Conservation (phyloP, 2,888 invertebrate genomes). For the Hydriomena furcata region DNA sequence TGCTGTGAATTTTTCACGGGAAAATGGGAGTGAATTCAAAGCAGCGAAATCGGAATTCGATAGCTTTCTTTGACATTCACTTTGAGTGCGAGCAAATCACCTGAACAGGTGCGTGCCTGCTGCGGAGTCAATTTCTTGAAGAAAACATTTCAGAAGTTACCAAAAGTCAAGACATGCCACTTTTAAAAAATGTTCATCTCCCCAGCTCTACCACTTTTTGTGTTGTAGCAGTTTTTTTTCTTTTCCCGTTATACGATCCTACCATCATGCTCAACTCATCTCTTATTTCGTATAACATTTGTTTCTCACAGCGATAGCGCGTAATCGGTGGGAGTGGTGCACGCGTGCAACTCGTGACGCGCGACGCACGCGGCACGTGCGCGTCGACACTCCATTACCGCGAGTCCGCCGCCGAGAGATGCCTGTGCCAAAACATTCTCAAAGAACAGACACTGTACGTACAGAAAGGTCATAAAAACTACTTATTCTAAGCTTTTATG, state of each 20-base stretch:
- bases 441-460: slow-evolving; percentile 41
- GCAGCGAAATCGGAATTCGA: slow-evolving; percentile 37
- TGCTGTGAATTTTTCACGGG: slow-evolving; percentile 49
- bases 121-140: slow-evolving; percentile 11
- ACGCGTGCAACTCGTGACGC: slow-evolving; percentile 42
- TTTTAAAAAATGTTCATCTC: too few species aligned
- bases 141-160: not conserved
- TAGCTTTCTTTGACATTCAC: slow-evolving; percentile 33
- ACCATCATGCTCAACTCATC: not conserved
- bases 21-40: slow-evolving; percentile 48
- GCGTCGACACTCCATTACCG: slow-evolving; percentile 73
- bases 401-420: slow-evolving; percentile 55
- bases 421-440: slow-evolving; percentile 50
- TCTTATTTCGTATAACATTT: slow-evolving; percentile 29
- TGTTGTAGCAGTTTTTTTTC: slow-evolving; percentile 1
- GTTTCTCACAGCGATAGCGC: slow-evolving; percentile 65
- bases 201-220: too few species aligned
- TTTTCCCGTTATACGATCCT: not conserved
- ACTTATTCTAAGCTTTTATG: too few species aligned
- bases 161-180: too few species aligned
- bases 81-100: slow-evolving; percentile 26
- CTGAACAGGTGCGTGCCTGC: slow-evolving; percentile 11
- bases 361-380: slow-evolving; percentile 49
- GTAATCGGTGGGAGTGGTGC: slow-evolving; percentile 79
- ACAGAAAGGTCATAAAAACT: slow-evolving; percentile 6